These are phyloP conservation scores for Berghia stephanieae DNA, from an alignment of 1,140 invertebrate species.

Conservation along the genomic window DNA sequence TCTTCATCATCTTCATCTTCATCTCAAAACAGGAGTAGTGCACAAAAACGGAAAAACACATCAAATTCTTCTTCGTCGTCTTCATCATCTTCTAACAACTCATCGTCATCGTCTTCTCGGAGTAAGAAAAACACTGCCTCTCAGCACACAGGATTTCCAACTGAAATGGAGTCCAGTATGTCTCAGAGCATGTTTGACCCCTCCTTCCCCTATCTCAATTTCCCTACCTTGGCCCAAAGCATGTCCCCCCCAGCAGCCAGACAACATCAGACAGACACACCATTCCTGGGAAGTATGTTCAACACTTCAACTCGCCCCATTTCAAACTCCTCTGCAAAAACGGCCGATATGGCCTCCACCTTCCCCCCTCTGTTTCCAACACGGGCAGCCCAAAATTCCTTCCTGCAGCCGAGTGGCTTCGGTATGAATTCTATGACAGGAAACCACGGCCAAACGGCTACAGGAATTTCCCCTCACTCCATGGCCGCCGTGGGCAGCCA, in stretches of 20 bases:
- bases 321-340: constrained; percentile 54
- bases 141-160: constrained; percentile 39
- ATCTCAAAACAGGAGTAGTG: constrained; percentile 33
- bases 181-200: constrained; percentile 61
- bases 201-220: constrained; percentile 55
- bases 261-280: constrained; percentile 48
- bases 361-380: constrained; percentile 62
- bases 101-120: constrained; percentile 38
- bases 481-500: constrained; percentile 61
- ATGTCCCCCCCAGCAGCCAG: constrained; percentile 57
- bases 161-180: constrained; percentile 56
- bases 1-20: constrained; percentile 12
- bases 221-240: constrained; percentile 56
- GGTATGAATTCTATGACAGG: constrained; percentile 63
- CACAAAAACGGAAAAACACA: constrained; percentile 24
- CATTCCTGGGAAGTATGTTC: constrained; percentile 61
- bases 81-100: too few relatives aligned
- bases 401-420: constrained; percentile 65
- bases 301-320: constrained; percentile 46
- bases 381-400: constrained; percentile 61
- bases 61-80: constrained; percentile 23
- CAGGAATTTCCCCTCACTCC: constrained; percentile 59
- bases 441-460: constrained; percentile 47
- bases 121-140: constrained; percentile 46
- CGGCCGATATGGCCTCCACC: constrained; percentile 52